Base-by-base conservation (phyloP, 2,113 vertebrate species). In the Dipodomys stephensi region DNA sequence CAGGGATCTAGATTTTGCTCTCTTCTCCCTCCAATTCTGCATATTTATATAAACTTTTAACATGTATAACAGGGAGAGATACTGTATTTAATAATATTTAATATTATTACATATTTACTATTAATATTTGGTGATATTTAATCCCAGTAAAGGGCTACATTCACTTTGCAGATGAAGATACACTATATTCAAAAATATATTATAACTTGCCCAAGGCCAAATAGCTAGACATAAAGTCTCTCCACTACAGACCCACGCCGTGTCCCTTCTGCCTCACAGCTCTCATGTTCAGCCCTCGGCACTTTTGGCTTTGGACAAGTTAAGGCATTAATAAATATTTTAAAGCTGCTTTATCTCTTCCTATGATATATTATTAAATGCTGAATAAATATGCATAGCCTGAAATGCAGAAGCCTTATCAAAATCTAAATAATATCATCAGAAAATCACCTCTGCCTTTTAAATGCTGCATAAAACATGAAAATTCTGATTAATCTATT, bases 361-460 rank as follows among this genome's bases (percentile, higher is more conserved):
- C 60, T 80, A 44, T 73, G 64, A 79, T 57, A 5, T 74, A 88
- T 86, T 83, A 87, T 90, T 73, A 74, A 90, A 68, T 28, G 73
- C 44, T 86, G n/a, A 86, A 85, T 93, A 86, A 91, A 86, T 88
- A 74, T 79, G 13, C 76, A 78, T 27, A 81, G 28, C 62, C 46
- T 86, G 62, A 87, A 73, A 89, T 25, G 39, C 57, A 60, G 62
- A 74, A 49, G 3, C 19, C 10, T 89, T 87, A 89, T 80, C 23
- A 89, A 94, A 89, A 67, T 27, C 67, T 74, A 83, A 94, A 65
- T 79, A 72, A 57, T 86, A 62, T 53, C 57, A 86, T 86, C 39
- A 82, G 68, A 92, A 90, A 93, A 80, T 72, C 15, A 71, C 16
- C 18, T 57, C 28, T 18, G 19, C 74, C 90, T 92, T 93, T 60